phyloP scores from a whole-genome alignment of 2,113 vertebrate genomes.

The Lichenostomus cassidix region DNA sequence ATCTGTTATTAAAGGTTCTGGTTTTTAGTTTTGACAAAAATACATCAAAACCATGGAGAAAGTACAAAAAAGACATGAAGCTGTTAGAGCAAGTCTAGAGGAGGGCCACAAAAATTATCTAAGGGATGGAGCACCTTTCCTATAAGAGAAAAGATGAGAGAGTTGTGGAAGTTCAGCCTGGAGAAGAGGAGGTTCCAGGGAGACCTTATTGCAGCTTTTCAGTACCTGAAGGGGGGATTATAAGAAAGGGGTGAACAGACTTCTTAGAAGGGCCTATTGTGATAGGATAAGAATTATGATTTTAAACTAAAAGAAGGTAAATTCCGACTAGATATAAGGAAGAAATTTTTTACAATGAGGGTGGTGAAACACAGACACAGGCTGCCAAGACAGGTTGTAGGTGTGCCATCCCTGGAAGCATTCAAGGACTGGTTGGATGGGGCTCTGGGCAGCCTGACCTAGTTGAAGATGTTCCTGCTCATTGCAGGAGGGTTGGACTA shows the following conservation, averaged over 20 bases:
- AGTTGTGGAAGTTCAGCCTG: background rate
- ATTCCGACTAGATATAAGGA: background rate
- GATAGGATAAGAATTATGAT: background rate
- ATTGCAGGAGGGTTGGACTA: background rate
- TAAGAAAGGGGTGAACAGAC: background rate
- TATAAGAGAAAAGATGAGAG: background rate
- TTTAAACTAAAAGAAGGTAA: background rate
- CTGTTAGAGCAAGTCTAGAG: background rate
- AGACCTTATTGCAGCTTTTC: background rate
- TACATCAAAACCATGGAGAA: background rate
- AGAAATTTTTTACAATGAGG: background rate
- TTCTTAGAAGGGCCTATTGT: background rate
- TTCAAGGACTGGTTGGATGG: background rate
- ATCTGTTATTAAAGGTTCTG: background rate
- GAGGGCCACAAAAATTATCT: background rate
- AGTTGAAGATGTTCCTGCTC: background rate
- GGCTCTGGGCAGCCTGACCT: background rate
- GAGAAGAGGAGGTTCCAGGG: background rate
- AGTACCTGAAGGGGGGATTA: background rate
- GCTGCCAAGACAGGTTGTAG: background rate
- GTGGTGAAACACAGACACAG: background rate
- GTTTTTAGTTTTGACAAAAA: background rate
- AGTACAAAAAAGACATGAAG: background rate
- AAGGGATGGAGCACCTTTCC: background rate
- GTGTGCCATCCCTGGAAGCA: background rate